Percentiles rank a stretch among this genome's conserved stretches.
Evolutionary conservation across 2,113 vertebrate genomes (phyloP).

Genomic region (Mixornis gularis): DNA sequence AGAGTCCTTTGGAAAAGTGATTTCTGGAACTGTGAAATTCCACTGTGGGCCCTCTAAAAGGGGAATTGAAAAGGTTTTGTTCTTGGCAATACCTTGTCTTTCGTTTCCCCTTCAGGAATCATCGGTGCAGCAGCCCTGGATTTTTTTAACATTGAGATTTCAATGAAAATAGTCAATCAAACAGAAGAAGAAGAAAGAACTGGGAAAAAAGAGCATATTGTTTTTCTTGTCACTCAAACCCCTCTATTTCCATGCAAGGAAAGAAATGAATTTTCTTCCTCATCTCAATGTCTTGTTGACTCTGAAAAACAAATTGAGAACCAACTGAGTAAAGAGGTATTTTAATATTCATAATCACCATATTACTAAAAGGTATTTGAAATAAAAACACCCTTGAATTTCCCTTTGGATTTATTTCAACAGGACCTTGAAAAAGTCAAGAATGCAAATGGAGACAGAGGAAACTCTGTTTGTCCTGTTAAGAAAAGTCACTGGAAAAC

Average conservation of each 20-base stretch:
- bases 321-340: constrained; percentile 66
- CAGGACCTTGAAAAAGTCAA: constrained; percentile 58
- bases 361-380: not conserved
- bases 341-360: not conserved
- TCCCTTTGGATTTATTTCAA: not conserved
- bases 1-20: not conserved
- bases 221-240: constrained; percentile 73
- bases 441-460: constrained; percentile 39
- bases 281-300: not conserved
- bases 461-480: constrained; percentile 38
- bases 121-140: constrained; percentile 75
- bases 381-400: not conserved
- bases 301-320: constrained; percentile 1
- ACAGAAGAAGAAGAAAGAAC: constrained; percentile 73
- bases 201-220: constrained; percentile 74
- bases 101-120: constrained; percentile 65
- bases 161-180: constrained; percentile 77
- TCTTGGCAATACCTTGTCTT: not conserved
- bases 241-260: constrained; percentile 56
- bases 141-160: constrained; percentile 80
- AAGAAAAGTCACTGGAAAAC: constrained; percentile 76
- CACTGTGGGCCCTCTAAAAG: not conserved
- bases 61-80: not conserved
- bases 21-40: not conserved
- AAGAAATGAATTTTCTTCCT: constrained; percentile 33